Evolutionary conservation across 2,888 invertebrate genomes (phyloP).

Genomic region (Aproaerema taeniolella): DNA sequence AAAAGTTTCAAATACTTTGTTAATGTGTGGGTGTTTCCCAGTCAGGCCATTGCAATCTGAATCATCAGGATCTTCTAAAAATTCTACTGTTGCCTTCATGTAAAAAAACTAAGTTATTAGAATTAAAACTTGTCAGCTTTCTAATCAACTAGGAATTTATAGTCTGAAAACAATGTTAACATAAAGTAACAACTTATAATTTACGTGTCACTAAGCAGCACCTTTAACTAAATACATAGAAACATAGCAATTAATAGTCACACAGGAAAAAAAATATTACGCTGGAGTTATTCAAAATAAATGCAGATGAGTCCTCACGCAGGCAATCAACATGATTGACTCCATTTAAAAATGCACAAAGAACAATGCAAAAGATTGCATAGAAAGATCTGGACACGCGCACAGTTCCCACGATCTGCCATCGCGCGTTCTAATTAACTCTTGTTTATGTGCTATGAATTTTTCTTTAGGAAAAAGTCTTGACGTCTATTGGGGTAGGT

Average conservation of each 20-base stretch:
- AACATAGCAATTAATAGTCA: background rate
- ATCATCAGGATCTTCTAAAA: no score
- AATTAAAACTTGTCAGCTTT: no score
- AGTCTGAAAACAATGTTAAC: no score
- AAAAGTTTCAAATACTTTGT: no score
- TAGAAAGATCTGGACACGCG: slow-evolving; percentile 9
- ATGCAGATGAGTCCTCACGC: slow-evolving; percentile 11
- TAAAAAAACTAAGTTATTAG: no score
- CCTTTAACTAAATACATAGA: background rate
- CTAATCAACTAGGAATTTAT: no score
- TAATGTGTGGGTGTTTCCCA: no score
- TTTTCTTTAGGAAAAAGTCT: background rate
- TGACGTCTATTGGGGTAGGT: slow-evolving; percentile 9
- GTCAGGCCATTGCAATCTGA: no score
- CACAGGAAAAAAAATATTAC: background rate
- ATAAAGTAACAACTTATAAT: no score
- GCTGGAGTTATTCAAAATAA: slow-evolving; percentile 7
- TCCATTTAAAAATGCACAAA: slow-evolving; percentile 12
- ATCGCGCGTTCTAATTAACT: slow-evolving; percentile 9
- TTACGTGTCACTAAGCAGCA: no score
- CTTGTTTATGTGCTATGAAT: slow-evolving; percentile 10
- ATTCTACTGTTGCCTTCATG: no score
- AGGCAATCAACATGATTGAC: slow-evolving; percentile 10
- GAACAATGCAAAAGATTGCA: slow-evolving; percentile 11
- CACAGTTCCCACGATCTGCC: slow-evolving; percentile 11